A percentile compares a stretch with the other conserved stretches of the same genome.
Conservation (phyloP, 2,797 vertebrate genomes). For the Epinephelus awoara region DNA sequence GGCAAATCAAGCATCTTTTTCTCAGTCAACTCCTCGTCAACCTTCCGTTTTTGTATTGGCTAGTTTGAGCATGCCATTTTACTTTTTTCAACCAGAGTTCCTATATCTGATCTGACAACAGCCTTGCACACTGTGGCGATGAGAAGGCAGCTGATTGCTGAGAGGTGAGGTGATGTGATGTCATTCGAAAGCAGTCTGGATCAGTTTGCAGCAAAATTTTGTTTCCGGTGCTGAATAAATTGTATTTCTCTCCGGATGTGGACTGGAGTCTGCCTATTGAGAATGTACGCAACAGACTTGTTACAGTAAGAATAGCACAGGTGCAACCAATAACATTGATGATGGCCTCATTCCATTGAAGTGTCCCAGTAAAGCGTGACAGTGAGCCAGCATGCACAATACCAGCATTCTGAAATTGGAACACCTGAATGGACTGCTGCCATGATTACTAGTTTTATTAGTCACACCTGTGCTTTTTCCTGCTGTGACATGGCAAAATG, state of each 20-base stretch:
- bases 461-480: slow-evolving; percentile 47
- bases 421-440: slow-evolving; percentile 48
- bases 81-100: not conserved
- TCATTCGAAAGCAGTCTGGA: not conserved
- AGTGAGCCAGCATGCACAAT: slow-evolving; percentile 44
- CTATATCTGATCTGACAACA: not conserved
- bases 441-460: slow-evolving; percentile 49
- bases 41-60: not conserved
- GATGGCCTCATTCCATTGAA: slow-evolving; percentile 53
- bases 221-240: not conserved
- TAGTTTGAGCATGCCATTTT: not conserved
- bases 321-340: slow-evolving; percentile 41
- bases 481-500: slow-evolving; percentile 31
- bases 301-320: slow-evolving; percentile 47
- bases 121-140: not conserved
- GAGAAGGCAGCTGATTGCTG: not conserved
- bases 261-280: not conserved
- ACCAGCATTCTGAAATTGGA: slow-evolving; percentile 37
- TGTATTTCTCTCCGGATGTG: not conserved
- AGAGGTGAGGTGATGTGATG: not conserved
- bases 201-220: not conserved
- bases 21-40: not conserved
- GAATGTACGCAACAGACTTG: not conserved
- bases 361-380: slow-evolving; percentile 38
- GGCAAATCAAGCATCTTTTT: not conserved